A percentile compares a stretch with the other conserved stretches of the same genome.
These are phyloP conservation scores for Rhopilema esculentum DNA, from an alignment of 30 jellyfish, hydroid and myxozoan genomes.

Conservation along the genomic window DNA sequence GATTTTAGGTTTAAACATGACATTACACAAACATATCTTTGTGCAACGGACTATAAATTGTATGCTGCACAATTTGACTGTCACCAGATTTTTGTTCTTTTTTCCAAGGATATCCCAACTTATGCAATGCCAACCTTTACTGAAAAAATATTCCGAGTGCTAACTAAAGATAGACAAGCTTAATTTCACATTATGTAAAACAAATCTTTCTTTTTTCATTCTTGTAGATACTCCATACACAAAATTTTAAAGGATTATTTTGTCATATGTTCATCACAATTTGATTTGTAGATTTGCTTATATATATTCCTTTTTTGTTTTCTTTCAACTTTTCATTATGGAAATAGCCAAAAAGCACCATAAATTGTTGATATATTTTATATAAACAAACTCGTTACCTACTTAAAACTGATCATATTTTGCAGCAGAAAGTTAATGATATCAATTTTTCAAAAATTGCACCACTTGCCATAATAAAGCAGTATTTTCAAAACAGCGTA, in stretches of 20 bases:
- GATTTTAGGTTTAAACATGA: conserved; percentile 46
- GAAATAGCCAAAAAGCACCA: too few species aligned
- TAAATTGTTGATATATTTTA: too few species aligned
- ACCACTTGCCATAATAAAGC: too few species aligned
- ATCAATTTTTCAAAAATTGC: too few species aligned
- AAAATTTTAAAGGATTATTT: background rate
- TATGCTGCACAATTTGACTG: conserved; percentile 73
- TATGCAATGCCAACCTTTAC: conserved; percentile 76
- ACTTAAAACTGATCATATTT: too few species aligned
- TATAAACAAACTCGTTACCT: too few species aligned
- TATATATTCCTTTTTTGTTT: too few species aligned
- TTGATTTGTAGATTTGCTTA: background rate
- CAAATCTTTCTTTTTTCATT: background rate
- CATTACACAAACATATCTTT: conserved; percentile 75
- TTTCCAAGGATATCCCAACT: conserved; percentile 79
- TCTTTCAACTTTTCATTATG: too few species aligned
- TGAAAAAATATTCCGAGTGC: conserved; percentile 53
- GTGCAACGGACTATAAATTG: conserved; percentile 74
- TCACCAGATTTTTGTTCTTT: conserved; percentile 80
- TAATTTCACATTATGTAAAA: too few species aligned
- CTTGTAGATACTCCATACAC: background rate
- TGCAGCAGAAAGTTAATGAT: too few species aligned
- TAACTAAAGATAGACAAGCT: conserved; percentile 21
- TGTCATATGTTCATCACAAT: background rate
- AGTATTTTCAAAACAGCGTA: too few species aligned